A percentile compares a stretch with the other conserved stretches of the same genome.
Evolutionary conservation across 2,113 vertebrate species (phyloP).

Genomic region (Sakesphorus luctuosus): DNA sequence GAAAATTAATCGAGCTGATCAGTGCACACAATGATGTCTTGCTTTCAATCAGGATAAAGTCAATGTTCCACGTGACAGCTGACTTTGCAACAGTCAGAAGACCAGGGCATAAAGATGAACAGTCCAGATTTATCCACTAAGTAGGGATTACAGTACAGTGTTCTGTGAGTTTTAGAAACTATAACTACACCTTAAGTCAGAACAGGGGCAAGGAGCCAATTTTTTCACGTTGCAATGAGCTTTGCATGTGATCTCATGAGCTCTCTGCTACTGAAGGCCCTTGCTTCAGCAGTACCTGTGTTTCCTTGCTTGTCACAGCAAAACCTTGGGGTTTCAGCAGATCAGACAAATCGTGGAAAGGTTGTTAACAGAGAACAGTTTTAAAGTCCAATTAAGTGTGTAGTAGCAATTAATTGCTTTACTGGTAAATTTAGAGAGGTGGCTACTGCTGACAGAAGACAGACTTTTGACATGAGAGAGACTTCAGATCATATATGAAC

Average conservation of each 20-base stretch:
- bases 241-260: background rate
- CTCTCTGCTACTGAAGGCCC: background rate
- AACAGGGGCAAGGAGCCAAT: background rate
- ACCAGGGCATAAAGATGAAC: background rate
- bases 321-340: background rate
- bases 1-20: background rate
- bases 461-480: background rate
- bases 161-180: background rate
- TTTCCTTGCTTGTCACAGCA: background rate
- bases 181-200: fast-evolving
- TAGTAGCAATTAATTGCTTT: background rate
- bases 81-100: background rate
- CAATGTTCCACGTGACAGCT: background rate
- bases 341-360: background rate
- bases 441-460: background rate
- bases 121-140: background rate
- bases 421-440: background rate
- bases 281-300: background rate
- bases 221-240: background rate
- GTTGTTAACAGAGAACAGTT: background rate
- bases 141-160: background rate
- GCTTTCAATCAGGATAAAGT: background rate
- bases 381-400: background rate
- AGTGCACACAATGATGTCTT: background rate
- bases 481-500: background rate